Evolutionary conservation across 2,888 invertebrate species (phyloP), one percentile per base, ranked within the genome.

Genomic region (Arge pagana): DNA sequence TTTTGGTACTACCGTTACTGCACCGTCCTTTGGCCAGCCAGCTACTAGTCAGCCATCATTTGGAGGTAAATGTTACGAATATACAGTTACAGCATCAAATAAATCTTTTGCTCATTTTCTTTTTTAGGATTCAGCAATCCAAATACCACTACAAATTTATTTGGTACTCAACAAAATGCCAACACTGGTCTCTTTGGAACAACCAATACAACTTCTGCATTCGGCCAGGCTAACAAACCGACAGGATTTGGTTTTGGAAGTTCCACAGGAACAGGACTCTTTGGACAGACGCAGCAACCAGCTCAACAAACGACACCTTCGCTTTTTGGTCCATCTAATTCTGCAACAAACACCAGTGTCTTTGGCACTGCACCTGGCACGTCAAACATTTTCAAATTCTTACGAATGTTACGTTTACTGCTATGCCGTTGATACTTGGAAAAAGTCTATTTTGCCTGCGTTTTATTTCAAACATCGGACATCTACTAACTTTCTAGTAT

Each of bases 11-110:
- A 77, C 83, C 0, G 81, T 85, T 1, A 75, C 84, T 1, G 80
- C 85, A 2, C 80, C 85, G 3, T 82, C 84, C 4, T 89, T 90
- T 76, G 89, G 89, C 10, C 74, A 80, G 52, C 78, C 84, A 3
- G 79, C 83, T 11, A 78, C 83, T 0, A 82, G 84, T 58, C 81
- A 72, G 60, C 70, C 78, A 18, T 71, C 78, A 11, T 79, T 76
- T 56, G 78, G 78, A 61, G 71, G 72, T 70, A 58, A 42, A 13
- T 37, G 21, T 18, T 33, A 10, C 26, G 24, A 1, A 15, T 28
- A 26, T 7, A 18, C 15, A 2, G n/a, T 13, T 48, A 16, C 35
- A n/a, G 8, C 28, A 3, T 26, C 3, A 10, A 26, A 10, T 19
- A n/a, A 15, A 13, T 15, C 7, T 19, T 33, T 45, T 56, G 28